A percentile compares a stretch with the other conserved stretches of the same genome.
Conservation (phyloP, 1,140 invertebrate species). For the Formica selysi region DNA sequence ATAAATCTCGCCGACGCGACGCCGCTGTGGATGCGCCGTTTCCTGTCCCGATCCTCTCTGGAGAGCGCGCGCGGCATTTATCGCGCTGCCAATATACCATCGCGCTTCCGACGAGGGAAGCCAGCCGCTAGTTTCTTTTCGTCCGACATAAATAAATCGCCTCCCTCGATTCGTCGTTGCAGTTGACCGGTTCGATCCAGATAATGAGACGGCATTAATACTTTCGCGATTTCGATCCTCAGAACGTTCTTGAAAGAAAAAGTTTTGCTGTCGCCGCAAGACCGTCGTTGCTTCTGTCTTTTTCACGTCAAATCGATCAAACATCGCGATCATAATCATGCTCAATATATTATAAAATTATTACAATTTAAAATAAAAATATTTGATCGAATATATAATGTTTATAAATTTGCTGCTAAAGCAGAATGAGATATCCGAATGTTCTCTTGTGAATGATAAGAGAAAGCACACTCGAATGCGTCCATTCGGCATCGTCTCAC, state of each 20-base stretch:
- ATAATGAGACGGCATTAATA: conserved; percentile 46
- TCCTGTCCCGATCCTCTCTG: conserved; percentile 50
- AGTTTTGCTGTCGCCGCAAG: neutral
- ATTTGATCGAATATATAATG: neutral
- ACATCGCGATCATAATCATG: neutral
- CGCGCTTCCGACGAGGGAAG: conserved; percentile 31
- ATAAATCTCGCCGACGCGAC: conserved; percentile 61
- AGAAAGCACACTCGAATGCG: conserved; percentile 30
- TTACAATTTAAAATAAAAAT: neutral
- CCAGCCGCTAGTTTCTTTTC: conserved; percentile 32
- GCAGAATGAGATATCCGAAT: neutral
- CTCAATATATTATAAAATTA: neutral
- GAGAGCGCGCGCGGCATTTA: conserved; percentile 44
- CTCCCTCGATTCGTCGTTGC: neutral
- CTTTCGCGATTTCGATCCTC: conserved; percentile 28
- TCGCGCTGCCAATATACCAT: conserved; percentile 48
- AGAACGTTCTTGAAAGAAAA: neutral
- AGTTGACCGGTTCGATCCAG: conserved; percentile 19
- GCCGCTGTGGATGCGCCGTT: conserved; percentile 56
- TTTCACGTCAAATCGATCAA: neutral
- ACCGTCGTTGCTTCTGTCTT: neutral
- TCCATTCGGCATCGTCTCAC: conserved; percentile 14
- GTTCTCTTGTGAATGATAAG: conserved; percentile 23
- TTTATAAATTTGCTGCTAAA: neutral
- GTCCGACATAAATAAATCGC: conserved; percentile 46